Evolutionary conservation across 2,888 invertebrate genomes (phyloP), one percentile per base, ranked within the genome.

Genomic region (Diabrotica balteata): DNA sequence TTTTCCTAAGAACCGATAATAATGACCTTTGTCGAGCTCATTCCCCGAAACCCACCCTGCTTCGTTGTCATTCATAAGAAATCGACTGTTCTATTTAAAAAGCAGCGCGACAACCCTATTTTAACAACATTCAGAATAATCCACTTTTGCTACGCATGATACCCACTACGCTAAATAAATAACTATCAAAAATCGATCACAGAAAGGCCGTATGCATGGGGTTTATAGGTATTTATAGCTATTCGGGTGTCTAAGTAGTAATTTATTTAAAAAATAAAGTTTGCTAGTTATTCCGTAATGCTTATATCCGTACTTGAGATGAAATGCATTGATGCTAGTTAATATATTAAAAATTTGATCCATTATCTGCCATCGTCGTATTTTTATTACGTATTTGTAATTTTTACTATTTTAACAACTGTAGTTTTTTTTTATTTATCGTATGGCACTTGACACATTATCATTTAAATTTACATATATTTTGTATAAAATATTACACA

Each of bases 161-260:
- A 70, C 74, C 75, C 73, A 69, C 69, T 74, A 76, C 77, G 73
- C 73, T 72, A 72, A 76, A 77, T 76, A 76, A 77, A 77, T 78
- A 75, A 79, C 77, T 78, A 79, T 77, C 75, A 77, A 79, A 59
- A 78, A 79, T 79, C 79, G 69, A 79, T 79, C 78, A 71, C 44
- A 63, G 61, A 65, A 68, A 67, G 66, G 54, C 54, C 43, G 54
- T 54, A 65, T 32, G 32, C 5, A 32, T 32, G 32, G 32, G 32
- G 32, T 32, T 32, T 32, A 32, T 32, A 51, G 17, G 17, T 51
- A 8, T 51, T 51, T 8, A 7, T 10, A 51, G 11, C 10, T 8
- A 17, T 7, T 51, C 11, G 11, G 51, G 11, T 7, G 8, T 11
- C 51, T 17, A 51, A 7, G 51, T 7, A 2, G 51, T 17, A 8